Conservation (phyloP, 2,797 vertebrate genomes). For the Pempheris klunzingeri region DNA sequence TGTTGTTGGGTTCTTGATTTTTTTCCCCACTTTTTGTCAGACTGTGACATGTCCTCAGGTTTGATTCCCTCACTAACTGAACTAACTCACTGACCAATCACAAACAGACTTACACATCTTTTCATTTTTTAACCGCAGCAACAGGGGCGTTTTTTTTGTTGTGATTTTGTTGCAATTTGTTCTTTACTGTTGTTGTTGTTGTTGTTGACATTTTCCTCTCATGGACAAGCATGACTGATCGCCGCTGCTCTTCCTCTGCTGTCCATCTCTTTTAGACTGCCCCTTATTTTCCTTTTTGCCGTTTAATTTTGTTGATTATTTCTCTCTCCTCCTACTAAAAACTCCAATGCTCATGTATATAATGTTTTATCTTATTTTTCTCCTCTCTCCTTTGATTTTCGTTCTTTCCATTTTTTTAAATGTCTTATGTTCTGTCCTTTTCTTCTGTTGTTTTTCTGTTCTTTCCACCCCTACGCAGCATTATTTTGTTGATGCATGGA, state of each 20-base stretch:
- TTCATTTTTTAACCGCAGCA: slow-evolving; percentile 70
- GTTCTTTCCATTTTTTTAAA: slow-evolving; percentile 84
- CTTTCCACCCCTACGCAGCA: slow-evolving; percentile 93
- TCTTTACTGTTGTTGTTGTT: slow-evolving; percentile 77
- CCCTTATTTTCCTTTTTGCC: slow-evolving; percentile 69
- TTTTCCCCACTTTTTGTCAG: slow-evolving; percentile 43
- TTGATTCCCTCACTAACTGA: slow-evolving; percentile 82
- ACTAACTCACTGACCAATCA: slow-evolving; percentile 85
- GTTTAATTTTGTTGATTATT: slow-evolving; percentile 77
- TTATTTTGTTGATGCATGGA: slow-evolving; percentile 99
- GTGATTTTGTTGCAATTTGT: slow-evolving; percentile 72
- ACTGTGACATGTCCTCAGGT: slow-evolving; percentile 75
- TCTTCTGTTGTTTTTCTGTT: slow-evolving; percentile 83
- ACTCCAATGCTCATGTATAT: slow-evolving; percentile 82
- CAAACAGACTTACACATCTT: slow-evolving; percentile 67
- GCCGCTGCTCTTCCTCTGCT: slow-evolving; percentile 80
- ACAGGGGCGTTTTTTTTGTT: slow-evolving; percentile 62
- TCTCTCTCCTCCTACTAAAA: slow-evolving; percentile 82
- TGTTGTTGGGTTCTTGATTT: slow-evolving; percentile 56
- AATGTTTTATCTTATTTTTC: slow-evolving; percentile 86
- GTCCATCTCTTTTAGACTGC: slow-evolving; percentile 79
- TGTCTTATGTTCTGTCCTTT: slow-evolving; percentile 84
- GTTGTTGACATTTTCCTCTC: slow-evolving; percentile 79
- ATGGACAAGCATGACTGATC: slow-evolving; percentile 84
- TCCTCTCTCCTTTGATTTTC: slow-evolving; percentile 83